These are phyloP conservation scores for Limenitis camilla DNA, from an alignment of 2,888 invertebrate species.

Conservation along the genomic window DNA sequence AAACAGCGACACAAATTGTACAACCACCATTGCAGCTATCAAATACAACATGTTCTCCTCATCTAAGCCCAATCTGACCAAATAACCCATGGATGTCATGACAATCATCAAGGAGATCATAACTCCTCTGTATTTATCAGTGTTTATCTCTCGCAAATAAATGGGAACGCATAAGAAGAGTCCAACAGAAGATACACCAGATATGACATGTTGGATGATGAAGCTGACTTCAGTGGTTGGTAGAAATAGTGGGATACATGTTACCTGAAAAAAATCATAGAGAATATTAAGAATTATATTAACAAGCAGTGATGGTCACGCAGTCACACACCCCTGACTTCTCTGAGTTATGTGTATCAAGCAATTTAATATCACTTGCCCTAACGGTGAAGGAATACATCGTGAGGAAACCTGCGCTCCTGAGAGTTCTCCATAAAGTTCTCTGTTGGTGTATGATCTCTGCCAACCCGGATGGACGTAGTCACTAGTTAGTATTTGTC, in stretches of 20 bases:
- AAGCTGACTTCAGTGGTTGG: constrained; percentile 32
- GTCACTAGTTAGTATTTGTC: too few species aligned
- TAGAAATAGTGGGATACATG: constrained; percentile 48
- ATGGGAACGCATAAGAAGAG: constrained; percentile 49
- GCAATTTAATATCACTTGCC: too few species aligned
- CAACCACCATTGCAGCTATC: constrained; percentile 42
- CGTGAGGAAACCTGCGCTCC: too few species aligned
- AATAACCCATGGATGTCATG: constrained; percentile 47
- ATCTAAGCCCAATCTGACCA: constrained; percentile 37
- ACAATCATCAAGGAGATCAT: constrained; percentile 38
- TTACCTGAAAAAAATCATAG: constrained; percentile 37
- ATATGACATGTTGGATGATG: constrained; percentile 40
- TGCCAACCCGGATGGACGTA: too few species aligned
- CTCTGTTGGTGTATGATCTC: too few species aligned
- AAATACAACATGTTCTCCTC: constrained; percentile 42
- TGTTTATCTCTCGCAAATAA: constrained; percentile 48
- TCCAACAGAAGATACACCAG: constrained; percentile 48
- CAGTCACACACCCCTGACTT: too few species aligned
- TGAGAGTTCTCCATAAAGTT: too few species aligned
- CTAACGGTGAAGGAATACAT: too few species aligned
- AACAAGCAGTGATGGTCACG: too few species aligned
- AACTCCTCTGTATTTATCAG: constrained; percentile 32
- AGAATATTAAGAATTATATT: not conserved
- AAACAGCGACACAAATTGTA: constrained; percentile 43
- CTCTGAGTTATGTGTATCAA: too few species aligned